These are phyloP conservation scores for Prionailurus viverrinus DNA, from an alignment of 2,113 vertebrate species.

Conservation along the genomic window DNA sequence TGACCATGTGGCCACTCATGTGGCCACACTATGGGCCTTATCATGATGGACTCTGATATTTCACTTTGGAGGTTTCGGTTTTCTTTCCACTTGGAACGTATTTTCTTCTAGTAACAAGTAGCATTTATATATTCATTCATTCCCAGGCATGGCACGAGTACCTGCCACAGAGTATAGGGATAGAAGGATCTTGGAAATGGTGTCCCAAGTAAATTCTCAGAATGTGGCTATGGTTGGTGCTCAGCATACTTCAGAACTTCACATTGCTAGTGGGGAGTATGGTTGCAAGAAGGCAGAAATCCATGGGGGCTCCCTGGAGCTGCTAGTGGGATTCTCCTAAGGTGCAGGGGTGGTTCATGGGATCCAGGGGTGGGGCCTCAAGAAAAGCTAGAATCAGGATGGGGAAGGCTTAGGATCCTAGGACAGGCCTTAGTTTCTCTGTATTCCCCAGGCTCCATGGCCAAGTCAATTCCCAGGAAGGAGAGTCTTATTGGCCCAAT, in stretches of 20 bases:
- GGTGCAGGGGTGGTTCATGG: neutral
- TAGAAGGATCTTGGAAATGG: neutral
- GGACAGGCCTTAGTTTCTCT: neutral
- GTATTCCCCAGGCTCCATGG: neutral
- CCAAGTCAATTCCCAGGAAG: neutral
- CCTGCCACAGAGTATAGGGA: neutral
- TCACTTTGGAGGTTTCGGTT: neutral
- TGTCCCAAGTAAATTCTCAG: neutral
- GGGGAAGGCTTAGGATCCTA: neutral
- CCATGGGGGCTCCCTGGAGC: neutral
- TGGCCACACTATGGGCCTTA: neutral
- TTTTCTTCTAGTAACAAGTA: neutral
- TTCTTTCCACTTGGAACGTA: neutral
- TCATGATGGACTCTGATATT: neutral
- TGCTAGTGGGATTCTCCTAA: neutral
- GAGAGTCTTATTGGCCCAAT: neutral
- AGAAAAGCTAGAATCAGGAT: neutral
- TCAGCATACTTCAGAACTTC: neutral
- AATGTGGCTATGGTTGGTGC: neutral
- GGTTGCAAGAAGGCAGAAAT: neutral
- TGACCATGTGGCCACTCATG: too few relatives aligned
- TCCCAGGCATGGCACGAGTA: neutral
- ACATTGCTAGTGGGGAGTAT: neutral
- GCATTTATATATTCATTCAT: neutral
- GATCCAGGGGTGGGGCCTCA: neutral